Evolutionary conservation across 1,140 invertebrate species (phyloP).

Genomic region (Nomia melanderi): DNA sequence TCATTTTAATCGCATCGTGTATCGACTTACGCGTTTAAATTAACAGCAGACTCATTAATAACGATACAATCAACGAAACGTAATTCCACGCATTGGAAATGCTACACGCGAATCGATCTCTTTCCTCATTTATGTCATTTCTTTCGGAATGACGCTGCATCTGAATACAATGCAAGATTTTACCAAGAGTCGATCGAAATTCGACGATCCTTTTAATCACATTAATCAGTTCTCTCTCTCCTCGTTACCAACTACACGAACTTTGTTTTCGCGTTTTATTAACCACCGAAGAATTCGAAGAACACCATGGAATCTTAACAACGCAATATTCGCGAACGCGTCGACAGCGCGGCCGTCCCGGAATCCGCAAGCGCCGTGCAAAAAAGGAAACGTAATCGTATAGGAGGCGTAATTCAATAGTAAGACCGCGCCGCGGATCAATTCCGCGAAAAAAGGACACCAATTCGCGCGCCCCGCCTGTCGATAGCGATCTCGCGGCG

Average conservation of each 20-base stretch:
- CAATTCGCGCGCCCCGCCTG: not conserved
- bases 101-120: not conserved
- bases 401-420: constrained; percentile 15
- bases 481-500: not conserved
- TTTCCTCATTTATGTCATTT: too few relatives aligned
- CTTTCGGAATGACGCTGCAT: not conserved
- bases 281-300: too few relatives aligned
- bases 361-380: constrained; percentile 28
- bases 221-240: too few relatives aligned
- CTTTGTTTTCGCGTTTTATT: too few relatives aligned
- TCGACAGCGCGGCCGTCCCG: not conserved
- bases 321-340: not conserved
- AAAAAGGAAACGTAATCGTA: constrained; percentile 25
- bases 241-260: too few relatives aligned
- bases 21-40: not conserved
- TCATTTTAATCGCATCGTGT: too few relatives aligned
- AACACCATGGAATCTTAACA: not conserved
- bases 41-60: constrained; percentile 5
- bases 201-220: too few relatives aligned
- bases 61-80: not conserved
- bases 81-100: not conserved
- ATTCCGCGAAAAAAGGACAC: not conserved
- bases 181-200: too few relatives aligned
- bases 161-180: too few relatives aligned
- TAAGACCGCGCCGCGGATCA: not conserved